These are phyloP conservation scores for Clarias gariepinus DNA, from an alignment of 2,113 vertebrate genomes.

Conservation along the genomic window DNA sequence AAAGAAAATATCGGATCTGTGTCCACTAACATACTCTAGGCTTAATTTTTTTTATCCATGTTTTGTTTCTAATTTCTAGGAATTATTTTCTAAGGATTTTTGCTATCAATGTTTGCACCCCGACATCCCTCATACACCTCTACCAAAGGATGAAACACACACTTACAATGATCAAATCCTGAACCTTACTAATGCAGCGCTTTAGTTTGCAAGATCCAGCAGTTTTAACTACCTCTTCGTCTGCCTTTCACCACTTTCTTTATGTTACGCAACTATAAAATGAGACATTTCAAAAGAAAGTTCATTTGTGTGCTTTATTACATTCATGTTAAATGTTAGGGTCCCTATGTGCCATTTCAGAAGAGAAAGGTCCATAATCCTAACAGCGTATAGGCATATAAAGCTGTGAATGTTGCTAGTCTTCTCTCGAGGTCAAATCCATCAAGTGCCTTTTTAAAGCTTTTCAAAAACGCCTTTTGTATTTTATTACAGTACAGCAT, in stretches of 20 bases:
- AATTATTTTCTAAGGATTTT: too few relatives aligned
- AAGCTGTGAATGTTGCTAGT: constrained; percentile 54
- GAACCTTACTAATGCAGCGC: constrained; percentile 17
- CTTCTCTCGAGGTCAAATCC: constrained; percentile 35
- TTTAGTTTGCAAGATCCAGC: constrained; percentile 14
- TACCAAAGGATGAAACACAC: constrained; percentile 1
- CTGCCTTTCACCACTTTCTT: constrained; percentile 35
- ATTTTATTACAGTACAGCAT: constrained; percentile 1
- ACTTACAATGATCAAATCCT: neutral
- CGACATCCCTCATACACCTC: neutral
- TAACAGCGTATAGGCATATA: constrained; percentile 3
- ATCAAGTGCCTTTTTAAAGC: constrained; percentile 40
- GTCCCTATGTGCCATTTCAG: neutral
- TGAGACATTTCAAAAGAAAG: neutral
- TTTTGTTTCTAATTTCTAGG: neutral
- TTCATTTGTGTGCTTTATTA: neutral
- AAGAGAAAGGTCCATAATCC: neutral
- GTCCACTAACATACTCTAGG: neutral
- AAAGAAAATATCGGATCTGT: neutral
- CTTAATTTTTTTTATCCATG: neutral
- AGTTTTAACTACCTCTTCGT: constrained; percentile 39
- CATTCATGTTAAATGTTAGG: neutral
- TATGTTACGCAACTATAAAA: neutral
- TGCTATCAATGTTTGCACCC: too few relatives aligned
- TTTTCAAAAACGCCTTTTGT: constrained; percentile 32